Percentiles rank a stretch among this genome's conserved stretches.
These are phyloP conservation scores for Scaptomyza hsui DNA, from an alignment of 1,140 invertebrate genomes.

Conservation along the genomic window DNA sequence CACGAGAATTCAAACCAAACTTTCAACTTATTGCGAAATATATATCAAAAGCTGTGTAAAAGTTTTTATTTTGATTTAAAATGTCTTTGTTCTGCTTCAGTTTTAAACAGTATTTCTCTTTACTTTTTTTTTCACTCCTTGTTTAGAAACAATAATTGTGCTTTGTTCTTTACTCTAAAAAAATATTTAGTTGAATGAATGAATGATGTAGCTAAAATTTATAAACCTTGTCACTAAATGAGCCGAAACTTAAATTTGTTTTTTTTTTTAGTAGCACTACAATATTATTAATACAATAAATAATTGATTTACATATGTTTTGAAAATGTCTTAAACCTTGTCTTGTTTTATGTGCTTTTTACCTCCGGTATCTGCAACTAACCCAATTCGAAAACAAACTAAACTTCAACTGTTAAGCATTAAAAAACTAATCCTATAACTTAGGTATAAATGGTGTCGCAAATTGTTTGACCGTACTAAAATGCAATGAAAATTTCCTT, in stretches of 20 bases:
- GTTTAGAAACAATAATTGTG: conserved; percentile 56
- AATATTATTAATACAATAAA: conserved; percentile 62
- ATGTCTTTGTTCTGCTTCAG: conserved; percentile 57
- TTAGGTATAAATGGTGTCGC: conserved; percentile 36
- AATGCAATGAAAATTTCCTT: conserved; percentile 27
- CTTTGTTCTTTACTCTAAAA: conserved; percentile 30
- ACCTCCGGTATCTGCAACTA: conserved; percentile 51
- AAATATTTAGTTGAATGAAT: conserved; percentile 9
- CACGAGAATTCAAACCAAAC: conserved; percentile 15
- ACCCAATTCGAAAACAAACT: conserved; percentile 30
- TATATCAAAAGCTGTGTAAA: conserved; percentile 23
- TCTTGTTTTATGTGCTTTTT: conserved; percentile 49
- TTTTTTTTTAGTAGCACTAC: conserved; percentile 33
- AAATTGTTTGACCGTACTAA: conserved; percentile 31
- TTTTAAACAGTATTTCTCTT: conserved; percentile 73
- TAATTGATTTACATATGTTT: conserved; percentile 65
- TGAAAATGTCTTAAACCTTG: conserved; percentile 38
- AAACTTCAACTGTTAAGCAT: conserved; percentile 15
- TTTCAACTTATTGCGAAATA: conserved; percentile 19
- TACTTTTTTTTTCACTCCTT: conserved; percentile 40
- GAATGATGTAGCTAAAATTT: conserved; percentile 37
- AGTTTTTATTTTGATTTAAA: conserved; percentile 30
- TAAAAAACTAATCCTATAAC: conserved; percentile 7
- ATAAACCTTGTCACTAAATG: conserved; percentile 38
- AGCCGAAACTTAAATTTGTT: conserved; percentile 20